Percentiles rank a stretch among this genome's conserved stretches.
phyloP scores from a whole-genome alignment of 2,888 invertebrate species.

The Sphaeridia pumilis region DNA sequence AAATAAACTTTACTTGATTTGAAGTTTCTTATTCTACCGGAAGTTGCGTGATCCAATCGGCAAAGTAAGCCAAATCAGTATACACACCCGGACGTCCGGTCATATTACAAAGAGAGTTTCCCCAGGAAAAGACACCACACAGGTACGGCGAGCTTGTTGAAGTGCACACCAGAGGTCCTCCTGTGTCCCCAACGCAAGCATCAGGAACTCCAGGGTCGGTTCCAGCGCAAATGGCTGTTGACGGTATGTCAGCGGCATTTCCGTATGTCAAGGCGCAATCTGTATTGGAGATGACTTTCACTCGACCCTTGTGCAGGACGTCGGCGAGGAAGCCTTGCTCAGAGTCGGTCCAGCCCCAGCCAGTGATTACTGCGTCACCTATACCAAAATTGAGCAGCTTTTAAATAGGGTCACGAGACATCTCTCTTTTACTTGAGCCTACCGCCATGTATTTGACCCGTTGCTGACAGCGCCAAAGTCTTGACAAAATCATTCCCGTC shows the following conservation, averaged over 20 bases:
- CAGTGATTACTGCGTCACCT: neutral
- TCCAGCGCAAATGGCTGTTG: neutral
- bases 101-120: neutral
- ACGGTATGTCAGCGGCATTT: neutral
- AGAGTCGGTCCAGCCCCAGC: neutral
- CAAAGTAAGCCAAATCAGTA: conserved; percentile 2
- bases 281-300: neutral
- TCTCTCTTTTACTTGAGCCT: neutral
- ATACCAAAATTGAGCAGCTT: neutral
- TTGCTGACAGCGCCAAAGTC: neutral
- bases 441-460: neutral
- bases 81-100: neutral
- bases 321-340: neutral
- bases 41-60: conserved; percentile 1
- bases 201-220: neutral
- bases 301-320: neutral
- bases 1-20: too few species aligned
- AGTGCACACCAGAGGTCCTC: neutral
- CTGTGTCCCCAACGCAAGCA: neutral
- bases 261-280: neutral
- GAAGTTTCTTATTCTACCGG: neutral
- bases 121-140: conserved; percentile 1
- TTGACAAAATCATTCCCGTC: neutral
- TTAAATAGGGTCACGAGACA: neutral
- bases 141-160: neutral